These are phyloP conservation scores for Parotocinclus haroldoi DNA, from an alignment of 2,797 vertebrate genomes.

Conservation along the genomic window DNA sequence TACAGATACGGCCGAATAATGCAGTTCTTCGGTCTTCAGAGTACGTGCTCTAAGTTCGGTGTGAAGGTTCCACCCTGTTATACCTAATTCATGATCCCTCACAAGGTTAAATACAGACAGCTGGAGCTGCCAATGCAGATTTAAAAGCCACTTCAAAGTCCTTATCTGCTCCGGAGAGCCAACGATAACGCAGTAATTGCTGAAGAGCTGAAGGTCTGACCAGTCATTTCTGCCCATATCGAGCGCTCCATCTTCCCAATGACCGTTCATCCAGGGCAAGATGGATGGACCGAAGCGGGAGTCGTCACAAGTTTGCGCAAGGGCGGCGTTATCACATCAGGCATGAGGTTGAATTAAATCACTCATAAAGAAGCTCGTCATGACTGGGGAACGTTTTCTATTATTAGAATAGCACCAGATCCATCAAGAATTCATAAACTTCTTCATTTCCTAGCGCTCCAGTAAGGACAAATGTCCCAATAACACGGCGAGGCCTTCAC, in stretches of 20 bases:
- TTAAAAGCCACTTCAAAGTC: neutral
- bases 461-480: constrained; percentile 21
- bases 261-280: constrained; percentile 44
- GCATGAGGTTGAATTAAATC: constrained; percentile 34
- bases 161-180: constrained; percentile 41
- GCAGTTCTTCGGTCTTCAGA: too few relatives aligned
- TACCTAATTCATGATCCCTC: neutral
- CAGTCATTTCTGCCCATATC: constrained; percentile 55
- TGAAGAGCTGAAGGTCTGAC: constrained; percentile 47
- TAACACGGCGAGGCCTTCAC: neutral
- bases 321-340: constrained; percentile 29
- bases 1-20: too few relatives aligned
- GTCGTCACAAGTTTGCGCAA: constrained; percentile 32
- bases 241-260: constrained; percentile 49
- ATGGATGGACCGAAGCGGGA: constrained; percentile 31
- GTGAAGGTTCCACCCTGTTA: neutral
- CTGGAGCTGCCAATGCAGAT: neutral
- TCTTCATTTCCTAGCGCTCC: constrained; percentile 8
- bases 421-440: constrained; percentile 24
- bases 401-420: constrained; percentile 7
- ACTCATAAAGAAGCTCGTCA: constrained; percentile 2
- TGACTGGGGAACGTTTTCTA: neutral
- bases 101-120: neutral
- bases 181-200: constrained; percentile 54
- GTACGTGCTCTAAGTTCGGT: neutral